phyloP scores from a whole-genome alignment of 2,888 invertebrate species.

The Andrena dorsata region DNA sequence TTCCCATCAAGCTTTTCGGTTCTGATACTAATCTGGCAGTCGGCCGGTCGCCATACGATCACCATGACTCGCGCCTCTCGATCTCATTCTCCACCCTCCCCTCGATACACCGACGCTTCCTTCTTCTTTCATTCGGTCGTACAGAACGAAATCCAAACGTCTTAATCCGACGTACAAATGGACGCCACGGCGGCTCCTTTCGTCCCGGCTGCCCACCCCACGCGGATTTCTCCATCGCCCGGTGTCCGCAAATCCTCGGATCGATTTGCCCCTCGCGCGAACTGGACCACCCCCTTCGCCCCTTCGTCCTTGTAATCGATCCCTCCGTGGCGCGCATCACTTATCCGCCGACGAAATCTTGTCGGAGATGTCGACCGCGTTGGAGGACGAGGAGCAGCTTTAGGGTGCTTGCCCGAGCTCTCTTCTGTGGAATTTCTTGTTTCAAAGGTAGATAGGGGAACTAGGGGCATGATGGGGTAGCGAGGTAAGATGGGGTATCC shows the following conservation, averaged over 20 bases:
- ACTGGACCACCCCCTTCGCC: constrained; percentile 57
- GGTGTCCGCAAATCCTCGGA: constrained; percentile 59
- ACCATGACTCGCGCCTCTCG: constrained; percentile 63
- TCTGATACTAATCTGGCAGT: constrained; percentile 76
- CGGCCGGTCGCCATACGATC: constrained; percentile 70
- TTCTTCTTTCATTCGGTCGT: constrained; percentile 54
- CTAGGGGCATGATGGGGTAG: no score
- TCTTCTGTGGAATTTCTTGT: no score
- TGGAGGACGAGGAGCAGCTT: no score
- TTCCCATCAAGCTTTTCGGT: constrained; percentile 70
- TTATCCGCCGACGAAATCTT: constrained; percentile 34
- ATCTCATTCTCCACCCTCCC: constrained; percentile 3
- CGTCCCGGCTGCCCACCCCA: constrained; percentile 58
- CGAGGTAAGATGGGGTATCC: no score
- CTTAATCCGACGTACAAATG: constrained; percentile 76
- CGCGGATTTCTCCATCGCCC: constrained; percentile 17
- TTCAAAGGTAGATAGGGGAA: no score
- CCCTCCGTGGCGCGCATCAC: constrained; percentile 23
- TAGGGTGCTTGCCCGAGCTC: no score
- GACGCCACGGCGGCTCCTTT: constrained; percentile 56
- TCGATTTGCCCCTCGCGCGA: constrained; percentile 46
- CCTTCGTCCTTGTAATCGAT: constrained; percentile 53
- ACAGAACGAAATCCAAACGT: constrained; percentile 63
- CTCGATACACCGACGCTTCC: constrained; percentile 27
- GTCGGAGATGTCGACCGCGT: background rate